phyloP scores from a whole-genome alignment of 2,113 vertebrate species.

The Macroglossus sobrinus region DNA sequence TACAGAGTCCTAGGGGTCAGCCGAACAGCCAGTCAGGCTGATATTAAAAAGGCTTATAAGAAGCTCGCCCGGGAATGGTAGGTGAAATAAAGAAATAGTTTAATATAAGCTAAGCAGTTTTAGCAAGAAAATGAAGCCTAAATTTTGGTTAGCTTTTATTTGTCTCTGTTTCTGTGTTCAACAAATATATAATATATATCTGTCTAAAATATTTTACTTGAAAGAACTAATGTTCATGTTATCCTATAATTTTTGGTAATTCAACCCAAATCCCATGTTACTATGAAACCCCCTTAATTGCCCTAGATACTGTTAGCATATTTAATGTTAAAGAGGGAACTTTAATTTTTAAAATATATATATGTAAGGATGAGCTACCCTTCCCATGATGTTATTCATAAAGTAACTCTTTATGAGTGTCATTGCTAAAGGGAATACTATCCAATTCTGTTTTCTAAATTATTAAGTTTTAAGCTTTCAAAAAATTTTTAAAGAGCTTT shows the following conservation, averaged over 20 bases:
- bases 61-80: constrained; percentile 96
- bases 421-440: not conserved
- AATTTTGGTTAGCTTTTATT: constrained; percentile 3
- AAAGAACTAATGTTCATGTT: not conserved
- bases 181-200: not conserved
- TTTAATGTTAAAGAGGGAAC: not conserved
- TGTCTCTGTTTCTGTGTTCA: constrained; percentile 46
- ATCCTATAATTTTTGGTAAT: not conserved
- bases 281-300: not conserved
- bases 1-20: constrained; percentile 93
- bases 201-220: constrained; percentile 2
- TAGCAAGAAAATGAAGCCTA: constrained; percentile 23
- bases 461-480: not conserved
- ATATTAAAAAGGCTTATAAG: constrained; percentile 98
- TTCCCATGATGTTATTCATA: not conserved
- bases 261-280: not conserved
- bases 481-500: not conserved
- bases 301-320: not conserved
- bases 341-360: not conserved
- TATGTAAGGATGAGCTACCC: not conserved
- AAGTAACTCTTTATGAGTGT: not conserved
- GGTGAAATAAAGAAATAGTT: constrained; percentile 66
- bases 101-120: constrained; percentile 46
- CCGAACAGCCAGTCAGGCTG: constrained; percentile 89
- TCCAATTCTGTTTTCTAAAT: not conserved